phyloP scores from a whole-genome alignment of 2,797 vertebrate species.

The Alcedo quadribrachys region DNA sequence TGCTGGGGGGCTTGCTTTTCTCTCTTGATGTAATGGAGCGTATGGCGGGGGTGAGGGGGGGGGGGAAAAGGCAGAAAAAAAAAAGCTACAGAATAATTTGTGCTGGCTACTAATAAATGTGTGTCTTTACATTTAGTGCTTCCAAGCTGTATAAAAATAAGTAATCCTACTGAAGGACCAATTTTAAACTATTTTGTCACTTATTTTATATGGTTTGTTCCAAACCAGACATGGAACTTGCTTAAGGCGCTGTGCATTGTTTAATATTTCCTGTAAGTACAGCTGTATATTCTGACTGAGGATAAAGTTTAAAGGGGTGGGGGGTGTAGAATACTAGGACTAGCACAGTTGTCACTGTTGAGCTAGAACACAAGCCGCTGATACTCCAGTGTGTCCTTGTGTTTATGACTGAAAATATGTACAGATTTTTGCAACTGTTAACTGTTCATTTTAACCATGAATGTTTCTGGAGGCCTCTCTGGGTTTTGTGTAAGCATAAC shows the following conservation, averaged over 20 bases:
- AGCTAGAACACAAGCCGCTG: conserved; percentile 46
- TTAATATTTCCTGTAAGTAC: conserved; percentile 72
- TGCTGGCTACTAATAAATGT: conserved; percentile 52
- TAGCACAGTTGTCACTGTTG: conserved; percentile 36
- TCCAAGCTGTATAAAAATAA: conserved; percentile 59
- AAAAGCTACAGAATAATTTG: conserved; percentile 20
- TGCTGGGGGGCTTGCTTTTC: too few relatives aligned
- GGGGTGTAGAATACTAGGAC: conserved; percentile 46
- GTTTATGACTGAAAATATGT: conserved; percentile 68
- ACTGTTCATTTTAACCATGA: conserved; percentile 63
- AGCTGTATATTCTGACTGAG: conserved; percentile 71
- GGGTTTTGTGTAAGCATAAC: conserved; percentile 61
- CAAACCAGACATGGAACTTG: conserved; percentile 53
- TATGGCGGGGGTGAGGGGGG: too few relatives aligned
- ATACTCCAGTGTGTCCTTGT: conserved; percentile 17
- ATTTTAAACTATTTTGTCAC: conserved; percentile 66
- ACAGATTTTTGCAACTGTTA: conserved; percentile 37
- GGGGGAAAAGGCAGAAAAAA: background rate
- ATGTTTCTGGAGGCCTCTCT: conserved; percentile 67
- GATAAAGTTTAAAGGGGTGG: conserved; percentile 63
- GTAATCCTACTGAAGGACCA: conserved; percentile 76
- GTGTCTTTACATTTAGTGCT: conserved; percentile 69
- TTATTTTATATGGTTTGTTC: conserved; percentile 66
- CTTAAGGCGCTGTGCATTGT: conserved; percentile 71
- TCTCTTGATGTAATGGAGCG: too few relatives aligned